These are phyloP conservation scores for Empis livida DNA, from an alignment of 2,888 invertebrate species.

Conservation along the genomic window DNA sequence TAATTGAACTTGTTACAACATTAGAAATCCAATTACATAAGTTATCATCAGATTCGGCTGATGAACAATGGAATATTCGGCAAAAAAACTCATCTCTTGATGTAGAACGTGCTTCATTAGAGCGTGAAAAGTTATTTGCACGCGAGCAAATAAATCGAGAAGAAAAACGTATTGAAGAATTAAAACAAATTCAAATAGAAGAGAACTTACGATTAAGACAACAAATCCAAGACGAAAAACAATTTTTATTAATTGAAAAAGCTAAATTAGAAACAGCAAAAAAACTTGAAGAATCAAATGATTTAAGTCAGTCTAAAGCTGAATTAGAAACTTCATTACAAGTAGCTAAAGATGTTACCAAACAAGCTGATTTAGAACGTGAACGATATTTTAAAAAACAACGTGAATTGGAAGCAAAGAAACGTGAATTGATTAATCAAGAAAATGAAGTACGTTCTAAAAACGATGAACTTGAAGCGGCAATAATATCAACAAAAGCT, in stretches of 20 bases:
- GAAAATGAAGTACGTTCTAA: constrained; percentile 24
- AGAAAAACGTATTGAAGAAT: constrained; percentile 29
- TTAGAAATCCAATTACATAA: constrained; percentile 28
- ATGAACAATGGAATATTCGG: constrained; percentile 33
- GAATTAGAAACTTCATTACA: constrained; percentile 31
- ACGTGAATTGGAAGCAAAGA: constrained; percentile 28
- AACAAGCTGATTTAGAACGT: constrained; percentile 30
- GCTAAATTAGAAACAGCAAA: constrained; percentile 26
- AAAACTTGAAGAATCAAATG: constrained; percentile 18
- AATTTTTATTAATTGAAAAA: constrained; percentile 23
- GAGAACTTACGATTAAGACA: constrained; percentile 24
- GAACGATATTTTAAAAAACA: constrained; percentile 28
- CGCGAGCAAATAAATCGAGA: constrained; percentile 30
- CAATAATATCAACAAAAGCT: constrained; percentile 22
- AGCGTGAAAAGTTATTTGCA: constrained; percentile 27
- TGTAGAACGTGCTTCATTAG: constrained; percentile 28
- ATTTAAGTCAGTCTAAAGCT: constrained; percentile 20
- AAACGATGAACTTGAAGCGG: constrained; percentile 28
- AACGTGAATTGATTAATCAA: constrained; percentile 26
- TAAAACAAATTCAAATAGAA: constrained; percentile 26
- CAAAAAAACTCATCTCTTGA: constrained; percentile 31
- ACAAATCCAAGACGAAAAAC: constrained; percentile 29
- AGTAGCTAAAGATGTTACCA: constrained; percentile 32
- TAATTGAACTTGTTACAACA: constrained; percentile 31
- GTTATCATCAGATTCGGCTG: constrained; percentile 28